Base-by-base conservation (phyloP, 2,888 invertebrate species). In the Cenopis cana region DNA sequence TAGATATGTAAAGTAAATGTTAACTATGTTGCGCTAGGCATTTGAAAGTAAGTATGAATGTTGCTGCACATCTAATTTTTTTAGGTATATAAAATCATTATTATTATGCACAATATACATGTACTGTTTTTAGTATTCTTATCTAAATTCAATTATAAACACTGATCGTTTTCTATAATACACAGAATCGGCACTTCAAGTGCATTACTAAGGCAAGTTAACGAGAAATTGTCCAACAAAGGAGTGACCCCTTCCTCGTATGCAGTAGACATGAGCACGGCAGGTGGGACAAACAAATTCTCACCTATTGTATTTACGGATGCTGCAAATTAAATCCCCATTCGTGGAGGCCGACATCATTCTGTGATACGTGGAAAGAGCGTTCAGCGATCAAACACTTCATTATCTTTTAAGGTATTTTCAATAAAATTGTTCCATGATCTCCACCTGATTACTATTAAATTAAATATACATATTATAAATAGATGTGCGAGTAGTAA, bases 321-420 rank as follows among this genome's bases (percentile, higher is more conserved):
- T 85, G 86, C 87, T 85, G 89, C 84, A 89, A 91, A 90, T 90
- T 90, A 91, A 90, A 89, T 86, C 88, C 87, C 88, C 89, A 89
- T 89, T 88, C 88, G 86, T 85, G 83, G 81, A 82, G 83, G 75
- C 75, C 78, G 82, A 78, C 46, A 55, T 70, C 24, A 46, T 14
- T 20, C 18, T 29, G 50, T n/a, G 70, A 49, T 24, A 24, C 36
- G 38, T 54, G 60, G 54, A 24, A 60, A 36, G 14, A 66, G 66
- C 65, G 65, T 8, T 14, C 11, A 49, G 70, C 60, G 70, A 11
- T 54, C 5, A 3, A 41, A 14, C 14, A 14, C 14, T 5, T 14
- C 0, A 14, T 14, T 11, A 11, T 38, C 12, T 38, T 38, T 2
- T 4, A 38, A 0, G 38, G 24, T 4, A 24, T 24, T 24, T 24